Conservation (phyloP, 2,113 vertebrate genomes). For the Nibea coibor region DNA sequence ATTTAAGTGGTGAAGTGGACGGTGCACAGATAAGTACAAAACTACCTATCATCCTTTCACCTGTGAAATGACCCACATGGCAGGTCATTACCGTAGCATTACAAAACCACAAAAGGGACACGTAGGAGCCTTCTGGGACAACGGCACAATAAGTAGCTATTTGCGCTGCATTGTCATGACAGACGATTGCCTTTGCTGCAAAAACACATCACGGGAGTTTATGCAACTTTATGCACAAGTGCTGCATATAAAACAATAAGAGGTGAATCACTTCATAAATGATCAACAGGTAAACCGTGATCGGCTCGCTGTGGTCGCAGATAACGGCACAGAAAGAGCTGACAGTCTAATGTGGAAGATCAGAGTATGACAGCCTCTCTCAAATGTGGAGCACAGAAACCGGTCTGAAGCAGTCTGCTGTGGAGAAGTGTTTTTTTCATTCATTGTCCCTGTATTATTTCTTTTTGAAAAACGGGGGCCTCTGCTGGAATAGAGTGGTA, state of each 20-base stretch:
- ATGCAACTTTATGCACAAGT: neutral
- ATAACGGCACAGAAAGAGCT: conserved; percentile 35
- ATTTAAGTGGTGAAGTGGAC: conserved; percentile 55
- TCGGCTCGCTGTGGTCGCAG: neutral
- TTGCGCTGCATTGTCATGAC: conserved; percentile 33
- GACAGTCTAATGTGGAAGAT: conserved; percentile 40
- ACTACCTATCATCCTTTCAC: conserved; percentile 38
- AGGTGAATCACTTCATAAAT: neutral
- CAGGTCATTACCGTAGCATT: conserved; percentile 47
- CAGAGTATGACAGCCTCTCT: conserved; percentile 28
- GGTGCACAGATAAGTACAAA: conserved; percentile 40
- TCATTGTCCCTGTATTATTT: conserved; percentile 36
- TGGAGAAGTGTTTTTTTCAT: conserved; percentile 16
- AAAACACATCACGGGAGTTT: conserved; percentile 7
- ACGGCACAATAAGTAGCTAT: conserved; percentile 32
- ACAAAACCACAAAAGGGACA: conserved; percentile 50
- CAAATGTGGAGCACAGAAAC: conserved; percentile 70
- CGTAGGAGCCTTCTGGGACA: conserved; percentile 10
- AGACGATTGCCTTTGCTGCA: conserved; percentile 32
- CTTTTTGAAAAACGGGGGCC: conserved; percentile 55
- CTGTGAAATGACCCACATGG: conserved; percentile 22
- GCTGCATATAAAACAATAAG: conserved; percentile 45
- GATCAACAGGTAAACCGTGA: neutral
- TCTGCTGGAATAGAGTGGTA: conserved; percentile 71
- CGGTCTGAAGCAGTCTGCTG: conserved; percentile 80